Evolutionary conservation across 1,140 invertebrate genomes (phyloP).

Genomic region (Caenorhabditis elegans): DNA sequence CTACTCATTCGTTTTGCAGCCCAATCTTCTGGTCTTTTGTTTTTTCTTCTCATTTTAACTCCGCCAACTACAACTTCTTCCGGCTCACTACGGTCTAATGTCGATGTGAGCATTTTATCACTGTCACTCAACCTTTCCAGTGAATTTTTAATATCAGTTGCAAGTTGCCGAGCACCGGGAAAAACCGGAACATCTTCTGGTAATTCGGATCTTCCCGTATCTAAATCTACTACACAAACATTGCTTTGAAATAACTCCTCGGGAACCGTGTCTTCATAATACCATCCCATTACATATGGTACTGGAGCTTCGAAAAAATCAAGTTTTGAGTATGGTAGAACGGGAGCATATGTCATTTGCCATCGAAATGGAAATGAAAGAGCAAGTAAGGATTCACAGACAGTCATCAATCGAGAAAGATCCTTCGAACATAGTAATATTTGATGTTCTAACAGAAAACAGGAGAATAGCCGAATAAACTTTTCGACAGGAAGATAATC

Average conservation of each 20-base stretch:
- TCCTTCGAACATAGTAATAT: conserved; percentile 86
- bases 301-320: conserved; percentile 97
- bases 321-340: conserved; percentile 87
- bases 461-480: conserved; percentile 88
- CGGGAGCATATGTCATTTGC: conserved; percentile 98
- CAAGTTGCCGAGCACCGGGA: conserved; percentile 83
- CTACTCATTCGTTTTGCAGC: conserved; percentile 59
- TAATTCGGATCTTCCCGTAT: conserved; percentile 83
- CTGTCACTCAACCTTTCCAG: conserved; percentile 67
- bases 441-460: conserved; percentile 93
- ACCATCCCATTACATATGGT: conserved; percentile 92
- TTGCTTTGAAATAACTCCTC: conserved; percentile 75
- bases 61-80: conserved; percentile 30
- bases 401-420: conserved; percentile 84
- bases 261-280: conserved; percentile 68
- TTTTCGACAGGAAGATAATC: conserved; percentile 82
- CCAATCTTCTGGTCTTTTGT: conserved; percentile 50
- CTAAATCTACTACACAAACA: conserved; percentile 92
- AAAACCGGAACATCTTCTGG: conserved; percentile 92
- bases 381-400: conserved; percentile 87
- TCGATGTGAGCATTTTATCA: background rate
- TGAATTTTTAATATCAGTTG: conserved; percentile 58
- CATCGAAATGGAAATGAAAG: conserved; percentile 91
- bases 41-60: conserved; percentile 25
- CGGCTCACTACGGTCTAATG: background rate